Percentiles rank a stretch among this genome's conserved stretches.
phyloP scores from a whole-genome alignment of 2,888 invertebrate genomes.

The Buathra laborator region DNA sequence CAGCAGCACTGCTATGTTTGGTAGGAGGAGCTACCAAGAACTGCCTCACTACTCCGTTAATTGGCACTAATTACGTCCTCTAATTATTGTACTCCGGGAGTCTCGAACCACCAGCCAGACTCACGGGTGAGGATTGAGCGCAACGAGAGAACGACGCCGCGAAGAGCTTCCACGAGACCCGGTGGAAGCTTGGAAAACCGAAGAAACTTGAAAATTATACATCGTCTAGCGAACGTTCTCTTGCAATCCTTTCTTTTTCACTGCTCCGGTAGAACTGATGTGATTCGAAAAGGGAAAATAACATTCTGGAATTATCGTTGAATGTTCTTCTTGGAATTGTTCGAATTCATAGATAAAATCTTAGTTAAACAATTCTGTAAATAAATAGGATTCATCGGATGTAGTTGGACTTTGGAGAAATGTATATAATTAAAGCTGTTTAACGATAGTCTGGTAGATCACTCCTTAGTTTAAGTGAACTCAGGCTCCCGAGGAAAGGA shows the following conservation, averaged over 20 bases:
- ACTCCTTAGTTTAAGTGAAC: not conserved
- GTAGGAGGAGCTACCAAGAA: constrained; percentile 68
- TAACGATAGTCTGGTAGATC: not conserved
- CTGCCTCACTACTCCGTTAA: constrained; percentile 77
- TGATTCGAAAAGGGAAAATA: constrained; percentile 1
- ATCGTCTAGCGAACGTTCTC: constrained; percentile 19
- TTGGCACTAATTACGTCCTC: constrained; percentile 81
- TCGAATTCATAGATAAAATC: not conserved
- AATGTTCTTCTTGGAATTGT: not conserved
- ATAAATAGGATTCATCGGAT: not conserved
- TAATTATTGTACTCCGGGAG: constrained; percentile 79
- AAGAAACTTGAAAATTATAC: constrained; percentile 65
- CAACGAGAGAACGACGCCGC: constrained; percentile 23
- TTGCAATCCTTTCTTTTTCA: constrained; percentile 16
- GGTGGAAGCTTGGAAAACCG: constrained; percentile 56
- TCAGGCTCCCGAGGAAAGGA: not conserved
- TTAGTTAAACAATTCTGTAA: not conserved
- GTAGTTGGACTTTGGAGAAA: not conserved
- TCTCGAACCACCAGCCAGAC: constrained; percentile 74
- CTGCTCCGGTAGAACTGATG: not conserved
- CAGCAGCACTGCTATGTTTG: constrained; percentile 21
- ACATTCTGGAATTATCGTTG: constrained; percentile 2
- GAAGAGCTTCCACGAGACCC: constrained; percentile 28
- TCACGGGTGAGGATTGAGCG: constrained; percentile 59
- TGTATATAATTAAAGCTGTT: not conserved